These are phyloP conservation scores for Eurystomus gularis DNA, from an alignment of 2,113 vertebrate genomes.

Conservation along the genomic window DNA sequence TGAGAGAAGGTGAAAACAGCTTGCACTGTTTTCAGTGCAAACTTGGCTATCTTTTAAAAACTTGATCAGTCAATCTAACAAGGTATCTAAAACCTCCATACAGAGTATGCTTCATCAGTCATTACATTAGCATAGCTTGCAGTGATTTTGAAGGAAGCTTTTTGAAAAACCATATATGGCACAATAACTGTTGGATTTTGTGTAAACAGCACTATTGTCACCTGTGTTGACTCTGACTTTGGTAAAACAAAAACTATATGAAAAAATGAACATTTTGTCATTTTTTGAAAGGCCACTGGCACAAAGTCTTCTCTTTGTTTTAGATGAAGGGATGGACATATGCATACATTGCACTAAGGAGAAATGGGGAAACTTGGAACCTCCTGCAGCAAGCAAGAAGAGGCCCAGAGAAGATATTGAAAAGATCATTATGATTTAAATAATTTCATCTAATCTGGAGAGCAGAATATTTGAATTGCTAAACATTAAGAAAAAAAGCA, in stretches of 20 bases:
- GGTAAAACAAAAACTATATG: neutral
- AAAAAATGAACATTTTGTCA: neutral
- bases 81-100: neutral
- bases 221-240: neutral
- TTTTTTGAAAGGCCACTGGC: neutral
- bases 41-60: neutral
- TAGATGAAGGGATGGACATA: neutral
- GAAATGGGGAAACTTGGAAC: neutral
- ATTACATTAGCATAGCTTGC: neutral
- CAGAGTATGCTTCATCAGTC: neutral
- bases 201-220: neutral
- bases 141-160: neutral
- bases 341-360: neutral
- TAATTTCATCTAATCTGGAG: neutral
- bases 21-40: neutral
- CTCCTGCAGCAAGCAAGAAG: neutral
- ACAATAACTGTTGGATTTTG: neutral
- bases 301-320: neutral
- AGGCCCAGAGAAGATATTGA: neutral
- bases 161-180: neutral
- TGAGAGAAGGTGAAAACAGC: neutral
- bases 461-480: conserved; percentile 14
- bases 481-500: neutral
- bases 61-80: neutral
- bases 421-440: neutral